Percentiles rank a stretch among this genome's conserved stretches.
Conservation (phyloP, 2,888 invertebrate species). For the Brassicogethes aeneus region DNA sequence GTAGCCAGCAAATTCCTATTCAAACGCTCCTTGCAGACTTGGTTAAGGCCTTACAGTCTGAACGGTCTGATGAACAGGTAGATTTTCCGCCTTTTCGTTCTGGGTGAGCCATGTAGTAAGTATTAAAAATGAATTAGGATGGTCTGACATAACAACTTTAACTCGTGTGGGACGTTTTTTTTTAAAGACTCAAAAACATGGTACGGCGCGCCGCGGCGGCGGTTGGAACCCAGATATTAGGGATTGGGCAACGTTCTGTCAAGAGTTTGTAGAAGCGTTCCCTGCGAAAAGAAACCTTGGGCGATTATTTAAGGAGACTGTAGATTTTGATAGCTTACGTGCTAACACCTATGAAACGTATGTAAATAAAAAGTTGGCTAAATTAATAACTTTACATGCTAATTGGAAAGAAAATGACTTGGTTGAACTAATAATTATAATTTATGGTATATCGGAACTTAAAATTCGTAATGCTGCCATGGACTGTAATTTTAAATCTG, state of each 20-base stretch:
- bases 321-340: conserved; percentile 11
- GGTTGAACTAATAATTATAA: conserved; percentile 18
- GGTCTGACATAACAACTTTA: no score
- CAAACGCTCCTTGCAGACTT: no score
- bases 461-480: no score
- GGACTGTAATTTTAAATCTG: no score
- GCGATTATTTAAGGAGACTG: conserved; percentile 15
- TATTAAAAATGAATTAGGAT: conserved; percentile 14
- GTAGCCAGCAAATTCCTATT: no score
- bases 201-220: no score
- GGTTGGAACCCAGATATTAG: conserved; percentile 14
- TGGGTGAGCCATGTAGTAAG: conserved; percentile 11
- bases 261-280: conserved; percentile 20
- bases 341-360: conserved; percentile 19
- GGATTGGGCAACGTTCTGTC: conserved; percentile 16
- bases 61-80: no score
- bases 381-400: conserved; percentile 16
- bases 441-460: no score
- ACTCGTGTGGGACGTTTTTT: conserved; percentile 14
- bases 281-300: conserved; percentile 17
- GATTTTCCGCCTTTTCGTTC: conserved; percentile 13
- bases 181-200: conserved; percentile 10
- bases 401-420: conserved; percentile 17
- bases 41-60: no score
- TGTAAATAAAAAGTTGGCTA: conserved; percentile 15